These are phyloP conservation scores for Trogon surrucura DNA, from an alignment of 2,113 vertebrate genomes.

Conservation along the genomic window DNA sequence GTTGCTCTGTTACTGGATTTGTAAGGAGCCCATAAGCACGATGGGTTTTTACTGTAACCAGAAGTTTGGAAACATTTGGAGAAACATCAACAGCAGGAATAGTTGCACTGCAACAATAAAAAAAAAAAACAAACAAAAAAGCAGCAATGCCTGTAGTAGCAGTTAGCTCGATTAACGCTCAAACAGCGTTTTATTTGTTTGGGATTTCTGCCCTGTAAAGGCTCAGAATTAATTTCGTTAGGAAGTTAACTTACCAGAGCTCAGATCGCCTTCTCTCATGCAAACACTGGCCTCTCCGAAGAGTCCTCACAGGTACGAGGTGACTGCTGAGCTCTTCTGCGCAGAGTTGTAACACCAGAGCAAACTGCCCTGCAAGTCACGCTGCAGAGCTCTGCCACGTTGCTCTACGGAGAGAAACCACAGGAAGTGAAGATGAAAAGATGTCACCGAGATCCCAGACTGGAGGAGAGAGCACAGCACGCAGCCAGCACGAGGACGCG, in stretches of 20 bases:
- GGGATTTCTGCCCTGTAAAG: not conserved
- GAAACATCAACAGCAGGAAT: accelerated
- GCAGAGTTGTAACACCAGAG: not conserved
- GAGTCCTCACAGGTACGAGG: not conserved
- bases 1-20: not conserved
- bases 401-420: slow-evolving; percentile 5
- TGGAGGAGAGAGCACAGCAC: not conserved
- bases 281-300: not conserved
- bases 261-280: accelerated
- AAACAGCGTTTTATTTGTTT: accelerated
- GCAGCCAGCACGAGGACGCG: accelerated
- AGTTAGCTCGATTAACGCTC: not conserved
- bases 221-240: accelerated
- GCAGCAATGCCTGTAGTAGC: not conserved
- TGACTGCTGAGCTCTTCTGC: not conserved
- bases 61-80: not conserved
- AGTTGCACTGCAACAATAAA: not conserved
- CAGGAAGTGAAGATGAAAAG: slow-evolving; percentile 19
- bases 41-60: not conserved
- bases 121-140: not conserved
- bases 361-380: not conserved
- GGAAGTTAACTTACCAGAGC: not conserved
- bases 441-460: not conserved
- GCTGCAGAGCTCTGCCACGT: not conserved
- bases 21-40: accelerated